Evolutionary conservation across 2,797 vertebrate species (phyloP).

Genomic region (Melanogrammus aeglefinus): DNA sequence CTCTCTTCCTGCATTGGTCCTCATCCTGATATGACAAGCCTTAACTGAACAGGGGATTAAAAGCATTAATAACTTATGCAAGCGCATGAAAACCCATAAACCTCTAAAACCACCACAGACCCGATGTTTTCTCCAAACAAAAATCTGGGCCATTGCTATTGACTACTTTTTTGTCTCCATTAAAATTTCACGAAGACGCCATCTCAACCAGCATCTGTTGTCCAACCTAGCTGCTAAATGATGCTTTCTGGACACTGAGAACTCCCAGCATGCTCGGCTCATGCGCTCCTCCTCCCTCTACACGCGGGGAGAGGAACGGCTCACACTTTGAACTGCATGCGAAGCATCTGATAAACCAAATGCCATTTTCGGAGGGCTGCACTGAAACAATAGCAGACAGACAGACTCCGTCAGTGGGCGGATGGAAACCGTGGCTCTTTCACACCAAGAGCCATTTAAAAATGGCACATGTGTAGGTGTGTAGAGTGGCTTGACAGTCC

Average conservation of each 20-base stretch:
- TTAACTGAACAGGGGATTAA: not conserved
- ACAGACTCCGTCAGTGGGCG: not conserved
- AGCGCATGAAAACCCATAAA: slow-evolving; percentile 8
- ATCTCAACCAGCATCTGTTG: not conserved
- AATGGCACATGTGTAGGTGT: slow-evolving; percentile 10
- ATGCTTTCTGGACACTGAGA: not conserved
- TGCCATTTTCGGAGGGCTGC: not conserved
- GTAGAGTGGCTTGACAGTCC: slow-evolving; percentile 3
- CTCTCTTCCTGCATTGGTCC: not conserved
- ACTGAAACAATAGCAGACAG: not conserved
- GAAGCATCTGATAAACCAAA: not conserved
- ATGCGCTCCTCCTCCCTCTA: not conserved
- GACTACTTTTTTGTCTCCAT: not conserved
- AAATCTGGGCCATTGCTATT: not conserved
- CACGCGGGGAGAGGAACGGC: not conserved
- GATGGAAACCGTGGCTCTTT: not conserved
- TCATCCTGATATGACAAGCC: not conserved
- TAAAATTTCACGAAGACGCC: not conserved
- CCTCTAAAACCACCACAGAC: slow-evolving; percentile 12
- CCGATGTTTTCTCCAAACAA: not conserved
- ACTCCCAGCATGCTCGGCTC: not conserved
- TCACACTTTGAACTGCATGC: not conserved
- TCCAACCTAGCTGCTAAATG: not conserved
- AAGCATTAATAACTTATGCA: slow-evolving; percentile 15
- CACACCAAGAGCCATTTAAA: slow-evolving; percentile 2